Evolutionary conservation across 2,113 vertebrate species (phyloP), one percentile per base, ranked within the genome.

Genomic region (Pteruthius melanotis): DNA sequence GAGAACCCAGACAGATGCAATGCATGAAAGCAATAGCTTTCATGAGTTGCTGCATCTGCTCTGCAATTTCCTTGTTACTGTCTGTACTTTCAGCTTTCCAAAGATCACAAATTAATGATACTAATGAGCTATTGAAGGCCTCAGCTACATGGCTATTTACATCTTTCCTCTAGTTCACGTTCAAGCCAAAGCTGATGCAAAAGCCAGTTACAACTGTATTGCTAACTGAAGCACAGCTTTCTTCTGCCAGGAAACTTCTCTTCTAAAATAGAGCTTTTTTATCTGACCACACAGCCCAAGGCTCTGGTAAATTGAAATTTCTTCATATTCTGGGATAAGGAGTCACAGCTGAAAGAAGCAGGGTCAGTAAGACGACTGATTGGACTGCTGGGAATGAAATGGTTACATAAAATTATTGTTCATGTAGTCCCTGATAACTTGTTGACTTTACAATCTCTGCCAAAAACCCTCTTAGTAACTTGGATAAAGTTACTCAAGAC

Each of bases 151-250:
- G 47, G 35, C 15, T 92, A 15, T 76, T 47, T 33, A 79, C 7
- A 33, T 26, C 19, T 64, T 68, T 49, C 19, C 20, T 61, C 27
- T 12, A 83, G 40, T 9, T 44, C 54, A 87, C 18, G 5, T 30
- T 72, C 33, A 72, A 90, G 37, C 7, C 50, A 88, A 83, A 83
- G 40, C 27, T 27, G 19, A 44, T 1, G 16, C 30, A 54, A 18
- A 45, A 66, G 50, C 23, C 15, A 59, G 7, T 4, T 61, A 14
- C 19, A 84, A 53, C 6, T 7, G 37, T 10, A 52, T 2, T 15
- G 16, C n/a, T 61, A 53, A 81, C 0, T 23, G 33, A 56, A 49
- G 19, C 12, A 70, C 0, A 16, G n/a, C 39, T 39, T 50, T 30
- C 30, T 9, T 45, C 50, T 49, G 40, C 40, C 50, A 35, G 7